These are phyloP conservation scores for Caenorhabditis briggsae DNA, from an alignment of 1,140 invertebrate genomes.

Conservation along the genomic window DNA sequence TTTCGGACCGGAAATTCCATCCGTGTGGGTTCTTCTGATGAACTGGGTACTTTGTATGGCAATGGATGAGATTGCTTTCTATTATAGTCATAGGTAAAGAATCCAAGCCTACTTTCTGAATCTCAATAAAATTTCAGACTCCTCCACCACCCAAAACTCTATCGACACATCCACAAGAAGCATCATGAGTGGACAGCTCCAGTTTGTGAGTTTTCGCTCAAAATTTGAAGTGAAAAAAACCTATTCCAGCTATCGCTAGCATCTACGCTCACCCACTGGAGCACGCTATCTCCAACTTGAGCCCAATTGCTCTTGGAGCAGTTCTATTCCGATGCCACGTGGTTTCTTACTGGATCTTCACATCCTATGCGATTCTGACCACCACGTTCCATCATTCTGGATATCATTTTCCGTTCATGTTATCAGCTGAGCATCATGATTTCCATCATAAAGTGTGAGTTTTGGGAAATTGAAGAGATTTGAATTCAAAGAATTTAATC, in stretches of 20 bases:
- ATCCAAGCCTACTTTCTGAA: background rate
- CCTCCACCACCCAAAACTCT: conserved; percentile 80
- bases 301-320: conserved; percentile 86
- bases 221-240: conserved; percentile 71
- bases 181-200: conserved; percentile 91
- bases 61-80: conserved; percentile 88
- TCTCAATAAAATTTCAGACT: conserved; percentile 76
- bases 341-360: conserved; percentile 87
- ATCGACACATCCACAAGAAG: conserved; percentile 88
- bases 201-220: conserved; percentile 81
- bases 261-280: conserved; percentile 90
- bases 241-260: conserved; percentile 82
- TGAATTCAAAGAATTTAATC: background rate
- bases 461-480: background rate
- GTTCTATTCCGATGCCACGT: conserved; percentile 87
- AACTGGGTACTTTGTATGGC: conserved; percentile 86
- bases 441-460: conserved; percentile 89
- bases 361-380: conserved; percentile 85
- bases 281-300: conserved; percentile 86
- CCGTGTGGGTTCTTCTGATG: conserved; percentile 87
- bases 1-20: conserved; percentile 84
- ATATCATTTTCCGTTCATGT: conserved; percentile 89
- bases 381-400: conserved; percentile 89
- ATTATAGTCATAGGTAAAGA: conserved; percentile 85
- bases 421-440: conserved; percentile 90